phyloP scores from a whole-genome alignment of 2,797 vertebrate genomes.

The Thripadectes ignobilis region DNA sequence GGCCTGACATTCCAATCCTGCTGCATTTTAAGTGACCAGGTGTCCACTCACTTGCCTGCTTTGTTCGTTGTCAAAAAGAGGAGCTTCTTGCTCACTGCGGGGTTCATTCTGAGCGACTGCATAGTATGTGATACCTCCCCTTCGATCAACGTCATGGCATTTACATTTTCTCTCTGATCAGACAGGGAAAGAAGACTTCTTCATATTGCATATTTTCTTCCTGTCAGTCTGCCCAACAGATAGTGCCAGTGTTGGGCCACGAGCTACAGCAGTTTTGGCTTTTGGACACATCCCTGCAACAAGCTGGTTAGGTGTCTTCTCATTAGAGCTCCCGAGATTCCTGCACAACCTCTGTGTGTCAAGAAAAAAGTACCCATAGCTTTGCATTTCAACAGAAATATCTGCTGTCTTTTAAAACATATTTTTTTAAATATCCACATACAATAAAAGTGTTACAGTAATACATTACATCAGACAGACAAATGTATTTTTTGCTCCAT shows the following conservation, averaged over 20 bases:
- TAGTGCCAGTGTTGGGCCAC: neutral
- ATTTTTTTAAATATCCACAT: neutral
- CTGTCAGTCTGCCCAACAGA: neutral
- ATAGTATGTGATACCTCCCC: neutral
- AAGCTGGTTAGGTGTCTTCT: constrained; percentile 24
- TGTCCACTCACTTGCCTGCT: constrained; percentile 58
- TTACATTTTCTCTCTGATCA: constrained; percentile 15
- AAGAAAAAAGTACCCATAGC: neutral
- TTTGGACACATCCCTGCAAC: constrained; percentile 28
- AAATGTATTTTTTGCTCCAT: neutral
- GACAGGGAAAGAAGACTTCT: neutral
- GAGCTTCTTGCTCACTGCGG: neutral
- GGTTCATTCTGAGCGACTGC: constrained; percentile 12
- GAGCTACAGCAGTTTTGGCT: neutral
- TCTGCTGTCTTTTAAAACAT: neutral
- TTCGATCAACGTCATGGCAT: neutral
- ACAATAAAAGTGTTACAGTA: neutral
- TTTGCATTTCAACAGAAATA: neutral
- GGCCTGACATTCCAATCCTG: constrained; percentile 51
- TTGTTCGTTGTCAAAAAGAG: constrained; percentile 44
- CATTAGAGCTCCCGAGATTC: constrained; percentile 25
- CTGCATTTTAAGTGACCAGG: constrained; percentile 75
- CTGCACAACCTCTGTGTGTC: neutral
- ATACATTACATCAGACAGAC: neutral
- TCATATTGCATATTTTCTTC: neutral